Percentiles rank a stretch among this genome's conserved stretches.
Conservation (phyloP, 1,140 invertebrate genomes). For the Mya arenaria region DNA sequence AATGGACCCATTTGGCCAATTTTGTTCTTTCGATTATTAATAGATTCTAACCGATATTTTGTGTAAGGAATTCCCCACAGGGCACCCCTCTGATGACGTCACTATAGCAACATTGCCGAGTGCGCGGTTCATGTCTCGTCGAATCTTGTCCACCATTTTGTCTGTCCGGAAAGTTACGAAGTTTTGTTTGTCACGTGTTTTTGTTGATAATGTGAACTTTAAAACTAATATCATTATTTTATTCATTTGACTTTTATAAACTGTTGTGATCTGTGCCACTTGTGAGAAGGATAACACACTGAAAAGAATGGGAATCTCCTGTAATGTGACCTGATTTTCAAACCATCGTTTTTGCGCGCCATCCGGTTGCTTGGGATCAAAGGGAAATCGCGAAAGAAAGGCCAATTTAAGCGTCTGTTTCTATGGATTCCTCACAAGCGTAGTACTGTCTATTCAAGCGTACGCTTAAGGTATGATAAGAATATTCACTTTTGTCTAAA, state of each 20-base stretch:
- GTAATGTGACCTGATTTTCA: conserved; percentile 41
- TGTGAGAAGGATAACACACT: not conserved
- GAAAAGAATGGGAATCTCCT: not conserved
- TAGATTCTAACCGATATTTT: no score
- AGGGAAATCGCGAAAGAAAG: conserved; percentile 4
- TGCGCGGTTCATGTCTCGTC: conserved; percentile 53
- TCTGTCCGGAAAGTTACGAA: conserved; percentile 32
- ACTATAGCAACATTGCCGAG: conserved; percentile 52
- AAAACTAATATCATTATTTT: no score
- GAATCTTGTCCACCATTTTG: conserved; percentile 46
- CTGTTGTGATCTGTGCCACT: not conserved
- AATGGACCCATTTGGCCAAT: no score
- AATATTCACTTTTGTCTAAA: no score
- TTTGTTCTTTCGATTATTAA: no score
- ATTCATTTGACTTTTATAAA: not conserved
- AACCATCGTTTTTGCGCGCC: conserved; percentile 55
- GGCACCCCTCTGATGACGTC: conserved; percentile 54
- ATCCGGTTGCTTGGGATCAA: conserved; percentile 36
- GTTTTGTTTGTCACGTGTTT: conserved; percentile 25
- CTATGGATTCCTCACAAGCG: no score
- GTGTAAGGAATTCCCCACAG: not conserved
- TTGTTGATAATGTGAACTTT: not conserved
- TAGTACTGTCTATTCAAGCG: no score
- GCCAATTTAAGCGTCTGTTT: not conserved
- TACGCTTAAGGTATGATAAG: no score